Percentiles rank a stretch among this genome's conserved stretches.
phyloP scores from a whole-genome alignment of 2,113 vertebrate genomes.

The Cromileptes altivelis region DNA sequence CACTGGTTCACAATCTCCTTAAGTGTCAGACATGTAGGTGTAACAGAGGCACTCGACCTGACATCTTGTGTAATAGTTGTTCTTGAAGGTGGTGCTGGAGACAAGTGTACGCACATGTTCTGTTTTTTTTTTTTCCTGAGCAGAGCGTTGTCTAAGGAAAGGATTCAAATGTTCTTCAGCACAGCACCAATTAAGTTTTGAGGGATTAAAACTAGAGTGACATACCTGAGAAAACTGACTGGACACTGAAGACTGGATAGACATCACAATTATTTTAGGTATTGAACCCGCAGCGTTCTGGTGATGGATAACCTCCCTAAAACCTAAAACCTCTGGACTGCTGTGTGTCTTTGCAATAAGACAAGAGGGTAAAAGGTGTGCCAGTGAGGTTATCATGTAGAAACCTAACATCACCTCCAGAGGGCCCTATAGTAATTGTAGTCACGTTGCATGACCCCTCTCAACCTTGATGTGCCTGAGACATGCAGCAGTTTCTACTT shows the following conservation, averaged over 20 bases:
- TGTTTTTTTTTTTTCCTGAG: too few relatives aligned
- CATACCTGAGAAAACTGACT: not conserved
- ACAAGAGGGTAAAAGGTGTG: not conserved
- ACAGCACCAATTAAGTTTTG: not conserved
- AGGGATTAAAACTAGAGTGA: not conserved
- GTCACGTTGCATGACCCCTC: not conserved
- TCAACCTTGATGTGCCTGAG: not conserved
- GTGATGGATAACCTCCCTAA: not conserved
- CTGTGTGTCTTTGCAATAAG: not conserved
- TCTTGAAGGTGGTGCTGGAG: not conserved
- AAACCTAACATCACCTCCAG: not conserved
- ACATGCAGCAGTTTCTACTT: not conserved
- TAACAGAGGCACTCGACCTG: not conserved
- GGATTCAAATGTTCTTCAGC: not conserved
- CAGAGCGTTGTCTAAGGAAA: too few relatives aligned
- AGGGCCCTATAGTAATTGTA: not conserved
- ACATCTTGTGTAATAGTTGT: not conserved
- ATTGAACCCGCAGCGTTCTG: not conserved
- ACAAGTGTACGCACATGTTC: not conserved
- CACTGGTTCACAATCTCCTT: not conserved
- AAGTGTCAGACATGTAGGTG: conserved; percentile 13
- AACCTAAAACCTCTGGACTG: not conserved
- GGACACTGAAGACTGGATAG: not conserved
- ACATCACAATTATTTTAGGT: not conserved
- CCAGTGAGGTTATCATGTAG: not conserved